These are phyloP conservation scores for Sebastes steindachneri DNA, from an alignment of 2,797 vertebrate species.

Conservation along the genomic window DNA sequence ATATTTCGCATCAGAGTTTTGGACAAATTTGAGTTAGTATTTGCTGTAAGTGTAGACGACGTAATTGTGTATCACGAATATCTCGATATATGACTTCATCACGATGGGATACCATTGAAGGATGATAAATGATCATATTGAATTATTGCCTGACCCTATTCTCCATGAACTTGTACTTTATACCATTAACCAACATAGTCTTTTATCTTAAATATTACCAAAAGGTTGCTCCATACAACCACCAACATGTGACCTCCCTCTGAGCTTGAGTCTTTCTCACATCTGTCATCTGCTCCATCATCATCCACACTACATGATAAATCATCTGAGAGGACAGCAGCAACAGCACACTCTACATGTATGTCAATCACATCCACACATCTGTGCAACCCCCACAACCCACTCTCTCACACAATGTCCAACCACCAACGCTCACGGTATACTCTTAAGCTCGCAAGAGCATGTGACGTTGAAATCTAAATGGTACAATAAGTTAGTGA, in stretches of 20 bases:
- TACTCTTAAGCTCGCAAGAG: not conserved
- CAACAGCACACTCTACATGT: not conserved
- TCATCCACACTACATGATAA: not conserved
- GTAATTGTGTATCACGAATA: too few relatives aligned
- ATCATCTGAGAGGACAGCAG: not conserved
- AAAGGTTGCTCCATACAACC: not conserved
- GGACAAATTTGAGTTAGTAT: too few relatives aligned
- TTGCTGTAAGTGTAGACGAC: too few relatives aligned
- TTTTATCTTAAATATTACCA: not conserved
- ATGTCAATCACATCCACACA: conserved; percentile 11
- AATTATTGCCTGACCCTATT: too few relatives aligned
- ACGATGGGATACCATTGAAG: too few relatives aligned
- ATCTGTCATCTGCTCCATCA: conserved; percentile 14
- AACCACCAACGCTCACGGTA: not conserved
- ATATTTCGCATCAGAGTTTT: too few relatives aligned
- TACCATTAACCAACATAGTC: not conserved
- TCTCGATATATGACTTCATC: too few relatives aligned
- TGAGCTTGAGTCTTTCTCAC: conserved; percentile 11
- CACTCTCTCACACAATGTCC: not conserved
- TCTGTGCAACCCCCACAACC: conserved; percentile 5
- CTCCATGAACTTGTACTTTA: not conserved
- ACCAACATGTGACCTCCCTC: not conserved
- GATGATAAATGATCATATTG: too few relatives aligned
- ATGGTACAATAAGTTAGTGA: not conserved
- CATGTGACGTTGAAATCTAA: not conserved